Conservation (phyloP, 2,888 invertebrate species). For the Incurvaria masculella region DNA sequence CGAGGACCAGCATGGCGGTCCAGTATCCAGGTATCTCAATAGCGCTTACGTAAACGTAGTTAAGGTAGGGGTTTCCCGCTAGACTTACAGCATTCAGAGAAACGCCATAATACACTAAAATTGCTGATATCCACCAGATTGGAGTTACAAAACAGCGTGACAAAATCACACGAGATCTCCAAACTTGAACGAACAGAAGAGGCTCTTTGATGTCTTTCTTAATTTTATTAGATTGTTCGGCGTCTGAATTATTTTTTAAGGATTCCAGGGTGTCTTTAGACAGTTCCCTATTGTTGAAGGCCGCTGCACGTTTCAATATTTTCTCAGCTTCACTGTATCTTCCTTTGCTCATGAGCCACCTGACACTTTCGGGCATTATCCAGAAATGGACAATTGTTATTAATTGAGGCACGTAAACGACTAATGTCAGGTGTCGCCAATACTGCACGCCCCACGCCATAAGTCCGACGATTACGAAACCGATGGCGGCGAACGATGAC, state of each 20-base stretch:
- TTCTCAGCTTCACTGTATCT: slow-evolving; percentile 53
- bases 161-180: slow-evolving; percentile 40
- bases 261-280: slow-evolving; percentile 39
- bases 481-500: slow-evolving; percentile 59
- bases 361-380: slow-evolving; percentile 59
- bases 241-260: slow-evolving; percentile 1
- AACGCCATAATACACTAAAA: slow-evolving; percentile 77
- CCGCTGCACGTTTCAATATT: slow-evolving; percentile 59
- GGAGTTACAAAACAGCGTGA: slow-evolving; percentile 45
- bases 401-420: slow-evolving; percentile 60
- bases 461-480: slow-evolving; percentile 57
- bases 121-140: slow-evolving; percentile 73
- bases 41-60: slow-evolving; percentile 67
- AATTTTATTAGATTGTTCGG: slow-evolving; percentile 9
- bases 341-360: slow-evolving; percentile 64
- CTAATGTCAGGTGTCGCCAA: slow-evolving; percentile 58
- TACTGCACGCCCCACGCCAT: slow-evolving; percentile 57
- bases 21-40: slow-evolving; percentile 72
- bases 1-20: slow-evolving; percentile 60
- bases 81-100: slow-evolving; percentile 74
- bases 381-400: slow-evolving; percentile 57
- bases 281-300: slow-evolving; percentile 55
- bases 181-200: slow-evolving; percentile 22
- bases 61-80: slow-evolving; percentile 74
- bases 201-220: not conserved